These are phyloP conservation scores for Ornithorhynchus anatinus DNA, from an alignment of 2,113 vertebrate genomes.

Conservation along the genomic window DNA sequence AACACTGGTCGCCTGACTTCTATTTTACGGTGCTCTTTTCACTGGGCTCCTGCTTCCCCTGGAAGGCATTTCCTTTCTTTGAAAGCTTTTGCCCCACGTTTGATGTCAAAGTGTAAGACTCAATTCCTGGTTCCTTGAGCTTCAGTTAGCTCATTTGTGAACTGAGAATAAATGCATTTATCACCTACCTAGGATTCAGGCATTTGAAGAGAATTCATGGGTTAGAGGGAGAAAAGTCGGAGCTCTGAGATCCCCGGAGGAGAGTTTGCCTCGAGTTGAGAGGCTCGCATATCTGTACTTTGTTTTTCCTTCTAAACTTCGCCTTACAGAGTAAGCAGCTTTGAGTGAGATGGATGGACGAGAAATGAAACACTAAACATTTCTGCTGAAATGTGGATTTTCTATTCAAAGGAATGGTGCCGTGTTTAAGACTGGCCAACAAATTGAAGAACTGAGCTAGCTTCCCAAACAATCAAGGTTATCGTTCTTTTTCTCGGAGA, in stretches of 20 bases:
- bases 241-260: background rate
- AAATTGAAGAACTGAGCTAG: slow-evolving; percentile 7
- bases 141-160: no score
- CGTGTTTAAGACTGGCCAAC: slow-evolving; percentile 1
- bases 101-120: no score
- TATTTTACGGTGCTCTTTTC: no score
- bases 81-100: background rate
- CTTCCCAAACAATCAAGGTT: background rate
- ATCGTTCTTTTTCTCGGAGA: background rate
- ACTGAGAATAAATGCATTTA: no score
- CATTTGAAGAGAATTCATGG: background rate
- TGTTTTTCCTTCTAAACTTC: slow-evolving; percentile 8
- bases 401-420: slow-evolving; percentile 7
- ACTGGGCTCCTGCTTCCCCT: background rate
- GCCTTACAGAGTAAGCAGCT: slow-evolving; percentile 2
- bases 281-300: background rate
- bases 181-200: no score
- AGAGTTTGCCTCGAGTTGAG: background rate
- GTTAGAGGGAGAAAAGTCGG: background rate
- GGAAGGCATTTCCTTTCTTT: background rate
- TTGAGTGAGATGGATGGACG: background rate
- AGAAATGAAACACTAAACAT: background rate
- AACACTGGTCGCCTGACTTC: no score
- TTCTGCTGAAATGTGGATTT: slow-evolving; percentile 32
- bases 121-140: no score